phyloP scores from a whole-genome alignment of 2,888 invertebrate genomes.

The Proisotoma minuta region DNA sequence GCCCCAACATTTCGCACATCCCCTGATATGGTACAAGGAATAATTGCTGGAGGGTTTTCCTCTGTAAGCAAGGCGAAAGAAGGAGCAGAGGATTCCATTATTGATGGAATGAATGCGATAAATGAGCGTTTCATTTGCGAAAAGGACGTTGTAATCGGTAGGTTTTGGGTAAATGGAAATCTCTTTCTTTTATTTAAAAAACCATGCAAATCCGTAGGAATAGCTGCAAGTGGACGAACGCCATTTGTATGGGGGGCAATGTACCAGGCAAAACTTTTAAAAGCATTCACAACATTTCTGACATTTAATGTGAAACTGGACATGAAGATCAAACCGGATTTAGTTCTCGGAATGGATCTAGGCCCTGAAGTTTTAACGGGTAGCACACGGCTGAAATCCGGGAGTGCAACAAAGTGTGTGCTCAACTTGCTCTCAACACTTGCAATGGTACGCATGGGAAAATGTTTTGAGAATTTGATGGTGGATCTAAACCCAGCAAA shows the following conservation, averaged over 20 bases:
- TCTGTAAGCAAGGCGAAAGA: slow-evolving; percentile 39
- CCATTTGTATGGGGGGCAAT: slow-evolving; percentile 46
- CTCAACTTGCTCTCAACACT: slow-evolving; percentile 45
- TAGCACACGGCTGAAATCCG: slow-evolving; percentile 43
- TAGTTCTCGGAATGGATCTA: slow-evolving; percentile 29
- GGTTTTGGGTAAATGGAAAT: too few relatives aligned
- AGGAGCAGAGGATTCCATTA: slow-evolving; percentile 43
- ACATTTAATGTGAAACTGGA: slow-evolving; percentile 38
- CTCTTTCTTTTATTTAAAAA: not conserved
- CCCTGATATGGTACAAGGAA: slow-evolving; percentile 43
- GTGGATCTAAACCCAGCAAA: slow-evolving; percentile 42
- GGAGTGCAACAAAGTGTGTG: slow-evolving; percentile 44
- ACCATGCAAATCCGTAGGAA: slow-evolving; percentile 27
- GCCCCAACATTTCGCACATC: slow-evolving; percentile 39
- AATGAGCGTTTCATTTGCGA: slow-evolving; percentile 22
- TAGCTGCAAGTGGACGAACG: slow-evolving; percentile 43
- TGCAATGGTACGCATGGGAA: slow-evolving; percentile 43
- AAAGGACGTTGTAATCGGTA: slow-evolving; percentile 44
- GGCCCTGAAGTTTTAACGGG: slow-evolving; percentile 45
- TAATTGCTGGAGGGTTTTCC: slow-evolving; percentile 39
- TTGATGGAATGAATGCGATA: slow-evolving; percentile 36
- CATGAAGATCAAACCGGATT: slow-evolving; percentile 36
- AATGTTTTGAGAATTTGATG: slow-evolving; percentile 46
- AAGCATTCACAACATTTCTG: slow-evolving; percentile 40
- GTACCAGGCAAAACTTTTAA: slow-evolving; percentile 29